These are phyloP conservation scores for Pseudochirops corinnae DNA, from an alignment of 2,797 vertebrate genomes.

Conservation along the genomic window DNA sequence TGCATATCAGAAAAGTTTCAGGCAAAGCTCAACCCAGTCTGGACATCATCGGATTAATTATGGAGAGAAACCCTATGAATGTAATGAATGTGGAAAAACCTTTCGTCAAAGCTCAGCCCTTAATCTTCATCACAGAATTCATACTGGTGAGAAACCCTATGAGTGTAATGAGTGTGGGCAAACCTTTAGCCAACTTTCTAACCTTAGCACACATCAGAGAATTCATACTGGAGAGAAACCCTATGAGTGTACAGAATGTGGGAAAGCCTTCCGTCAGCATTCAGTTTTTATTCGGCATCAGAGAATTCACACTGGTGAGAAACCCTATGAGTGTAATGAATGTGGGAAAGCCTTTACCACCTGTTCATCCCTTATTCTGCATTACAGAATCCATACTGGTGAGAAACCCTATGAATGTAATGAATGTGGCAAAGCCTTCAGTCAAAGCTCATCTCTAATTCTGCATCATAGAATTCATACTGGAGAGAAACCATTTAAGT, in stretches of 20 bases:
- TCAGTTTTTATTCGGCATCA: background rate
- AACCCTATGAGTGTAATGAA: conserved; percentile 1
- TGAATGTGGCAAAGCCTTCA: background rate
- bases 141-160: conserved; percentile 6
- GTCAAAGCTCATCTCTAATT: background rate
- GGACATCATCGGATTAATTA: background rate
- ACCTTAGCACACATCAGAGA: background rate
- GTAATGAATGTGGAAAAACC: background rate
- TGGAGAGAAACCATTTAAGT: background rate
- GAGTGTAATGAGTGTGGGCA: background rate
- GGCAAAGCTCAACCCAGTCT: conserved; percentile 23
- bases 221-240: conserved; percentile 8
- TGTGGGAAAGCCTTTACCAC: conserved; percentile 1
- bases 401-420: background rate
- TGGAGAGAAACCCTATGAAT: background rate
- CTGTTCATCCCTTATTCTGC: conserved; percentile 5
- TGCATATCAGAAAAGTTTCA: conserved; percentile 49
- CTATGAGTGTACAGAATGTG: background rate
- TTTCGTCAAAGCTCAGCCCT: conserved; percentile 4
- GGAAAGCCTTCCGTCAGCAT: background rate
- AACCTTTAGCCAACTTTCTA: background rate
- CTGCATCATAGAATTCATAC: background rate
- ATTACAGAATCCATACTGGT: background rate
- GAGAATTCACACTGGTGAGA: conserved; percentile 5
- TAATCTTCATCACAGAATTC: conserved; percentile 1